Percentiles rank a stretch among this genome's conserved stretches.
These are phyloP conservation scores for Listronotus bonariensis DNA, from an alignment of 1,140 invertebrate genomes.

Conservation along the genomic window DNA sequence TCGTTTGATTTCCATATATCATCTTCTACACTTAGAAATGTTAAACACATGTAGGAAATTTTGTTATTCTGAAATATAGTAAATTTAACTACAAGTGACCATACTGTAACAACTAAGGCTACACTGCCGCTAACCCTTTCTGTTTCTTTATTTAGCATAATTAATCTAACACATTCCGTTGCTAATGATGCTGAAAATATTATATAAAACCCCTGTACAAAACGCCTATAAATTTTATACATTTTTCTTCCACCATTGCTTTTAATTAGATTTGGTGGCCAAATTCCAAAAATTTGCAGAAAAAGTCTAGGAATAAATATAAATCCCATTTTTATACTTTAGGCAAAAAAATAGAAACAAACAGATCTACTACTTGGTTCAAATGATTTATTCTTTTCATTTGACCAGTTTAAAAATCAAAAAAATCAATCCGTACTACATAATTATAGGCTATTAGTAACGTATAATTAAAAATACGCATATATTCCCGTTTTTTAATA, in stretches of 20 bases:
- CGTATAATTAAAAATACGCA: too few species aligned
- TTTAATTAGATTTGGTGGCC: slow-evolving; percentile 1
- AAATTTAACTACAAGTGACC: not conserved
- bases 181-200: not conserved
- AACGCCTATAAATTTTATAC: too few species aligned
- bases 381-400: too few species aligned
- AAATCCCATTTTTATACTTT: too few species aligned
- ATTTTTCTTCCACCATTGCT: not conserved
- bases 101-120: not conserved
- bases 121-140: not conserved
- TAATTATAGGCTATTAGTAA: too few species aligned
- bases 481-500: too few species aligned
- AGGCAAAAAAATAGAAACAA: too few species aligned
- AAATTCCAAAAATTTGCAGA: not conserved
- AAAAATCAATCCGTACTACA: too few species aligned
- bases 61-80: not conserved
- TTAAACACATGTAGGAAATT: not conserved
- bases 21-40: not conserved
- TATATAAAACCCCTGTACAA: not conserved
- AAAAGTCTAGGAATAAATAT: slow-evolving; percentile 1
- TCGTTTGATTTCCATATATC: slow-evolving; percentile 3
- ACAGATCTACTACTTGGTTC: too few species aligned
- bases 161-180: not conserved
- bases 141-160: not conserved
- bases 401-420: too few species aligned